Percentiles rank a stretch among this genome's conserved stretches.
Conservation (phyloP, 1,140 invertebrate species). For the Drusus annulatus region DNA sequence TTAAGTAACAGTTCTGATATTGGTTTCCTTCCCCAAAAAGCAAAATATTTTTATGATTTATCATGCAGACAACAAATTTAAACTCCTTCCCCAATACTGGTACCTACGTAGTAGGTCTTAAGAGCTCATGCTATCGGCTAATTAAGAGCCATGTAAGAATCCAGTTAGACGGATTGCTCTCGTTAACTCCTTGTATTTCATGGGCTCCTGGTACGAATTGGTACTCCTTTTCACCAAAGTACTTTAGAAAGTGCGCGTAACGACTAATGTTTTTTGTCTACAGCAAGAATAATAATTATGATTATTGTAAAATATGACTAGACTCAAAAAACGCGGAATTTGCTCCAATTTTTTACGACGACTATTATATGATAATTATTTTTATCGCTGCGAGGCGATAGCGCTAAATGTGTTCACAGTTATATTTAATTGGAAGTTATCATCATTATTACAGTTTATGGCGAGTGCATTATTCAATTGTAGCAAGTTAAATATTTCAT, state of each 20-base stretch:
- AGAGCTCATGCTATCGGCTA: not conserved
- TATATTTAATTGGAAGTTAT: not conserved
- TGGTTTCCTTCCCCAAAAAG: too few relatives aligned
- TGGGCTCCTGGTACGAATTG: slow-evolving; percentile 13
- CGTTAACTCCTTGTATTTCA: slow-evolving; percentile 9
- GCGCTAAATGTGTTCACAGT: slow-evolving; percentile 7
- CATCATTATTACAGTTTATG: too few relatives aligned
- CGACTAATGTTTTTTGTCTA: not conserved
- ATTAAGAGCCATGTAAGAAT: slow-evolving; percentile 33
- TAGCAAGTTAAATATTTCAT: too few relatives aligned
- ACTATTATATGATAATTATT: slow-evolving; percentile 10
- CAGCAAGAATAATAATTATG: not conserved
- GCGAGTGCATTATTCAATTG: too few relatives aligned
- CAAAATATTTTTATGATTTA: too few relatives aligned
- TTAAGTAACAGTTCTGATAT: too few relatives aligned
- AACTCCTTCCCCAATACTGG: too few relatives aligned
- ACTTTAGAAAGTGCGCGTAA: not conserved
- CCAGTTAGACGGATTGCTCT: not conserved
- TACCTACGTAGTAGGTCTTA: too few relatives aligned
- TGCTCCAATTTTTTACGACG: slow-evolving; percentile 7
- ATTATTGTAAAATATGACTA: slow-evolving; percentile 4
- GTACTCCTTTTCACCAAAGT: not conserved
- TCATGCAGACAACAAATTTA: too few relatives aligned
- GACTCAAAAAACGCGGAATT: not conserved
- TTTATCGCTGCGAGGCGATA: too few relatives aligned